These are phyloP conservation scores for Coregonus ussuriensis DNA, from an alignment of 2,797 vertebrate species.

Conservation along the genomic window DNA sequence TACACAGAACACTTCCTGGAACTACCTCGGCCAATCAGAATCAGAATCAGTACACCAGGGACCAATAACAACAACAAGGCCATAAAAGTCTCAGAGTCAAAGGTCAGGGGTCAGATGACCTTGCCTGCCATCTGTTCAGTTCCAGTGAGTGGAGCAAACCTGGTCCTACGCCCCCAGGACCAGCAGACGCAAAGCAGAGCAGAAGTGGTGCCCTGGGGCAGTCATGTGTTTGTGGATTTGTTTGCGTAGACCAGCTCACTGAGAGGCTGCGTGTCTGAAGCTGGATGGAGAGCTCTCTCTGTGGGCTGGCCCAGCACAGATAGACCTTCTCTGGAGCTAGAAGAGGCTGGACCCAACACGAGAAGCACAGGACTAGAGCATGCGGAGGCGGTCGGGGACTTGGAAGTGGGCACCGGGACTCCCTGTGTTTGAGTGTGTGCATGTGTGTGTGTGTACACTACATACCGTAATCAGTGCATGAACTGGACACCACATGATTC, in stretches of 20 bases:
- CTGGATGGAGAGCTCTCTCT: conserved; percentile 5
- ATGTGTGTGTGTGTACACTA: too few species aligned
- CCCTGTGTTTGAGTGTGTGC: conserved; percentile 16
- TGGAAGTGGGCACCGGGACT: too few species aligned
- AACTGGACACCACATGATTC: too few species aligned
- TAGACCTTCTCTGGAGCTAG: conserved; percentile 7
- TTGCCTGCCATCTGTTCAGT: conserved; percentile 65
- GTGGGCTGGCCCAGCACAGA: conserved; percentile 25
- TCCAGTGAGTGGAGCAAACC: conserved; percentile 71
- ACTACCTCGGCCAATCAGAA: conserved; percentile 14
- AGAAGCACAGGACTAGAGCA: conserved; percentile 4
- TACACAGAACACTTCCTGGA: conserved; percentile 41
- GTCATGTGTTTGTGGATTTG: conserved; percentile 28
- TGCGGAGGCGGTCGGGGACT: neutral
- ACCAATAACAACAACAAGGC: conserved; percentile 15
- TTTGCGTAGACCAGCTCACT: conserved; percentile 18
- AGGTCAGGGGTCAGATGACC: conserved; percentile 51
- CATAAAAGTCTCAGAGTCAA: conserved; percentile 49
- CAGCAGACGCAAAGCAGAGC: conserved; percentile 46
- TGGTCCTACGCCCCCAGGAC: conserved; percentile 55
- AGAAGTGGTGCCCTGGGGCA: conserved; percentile 22
- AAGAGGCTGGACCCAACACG: neutral
- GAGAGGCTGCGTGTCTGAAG: neutral
- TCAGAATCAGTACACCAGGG: conserved; percentile 5
- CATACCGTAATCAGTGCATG: too few species aligned